Evolutionary conservation across 1,140 invertebrate species (phyloP), one percentile per base, ranked within the genome.

Genomic region (Cyrtorhinus lividipennis): DNA sequence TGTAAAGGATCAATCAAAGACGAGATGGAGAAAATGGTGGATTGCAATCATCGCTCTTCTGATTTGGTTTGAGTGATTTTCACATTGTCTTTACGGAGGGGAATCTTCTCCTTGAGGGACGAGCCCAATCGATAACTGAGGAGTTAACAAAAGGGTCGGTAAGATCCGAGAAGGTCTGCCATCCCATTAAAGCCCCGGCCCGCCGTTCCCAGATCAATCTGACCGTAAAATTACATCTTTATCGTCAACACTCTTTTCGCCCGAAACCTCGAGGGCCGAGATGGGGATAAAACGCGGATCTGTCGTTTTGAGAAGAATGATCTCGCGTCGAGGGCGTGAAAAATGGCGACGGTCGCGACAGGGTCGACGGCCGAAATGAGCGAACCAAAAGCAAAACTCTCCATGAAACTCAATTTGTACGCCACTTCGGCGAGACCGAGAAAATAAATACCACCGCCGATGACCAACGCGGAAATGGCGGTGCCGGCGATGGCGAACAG

Each of bases 351-450:
- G 0, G 93, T 97, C 13, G 95, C 95, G 5, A 99, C 95, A 2
- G 95, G 95, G 79, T 98, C 95, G 15, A 99, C 95, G 59, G 95
- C 95, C n/a, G 93, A 97, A 72, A 98, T 98, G 26, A 98, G 73
- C 1, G 94, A 97, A 2, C 95, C 95, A 80, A 98, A 98, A 0
- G 95, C 94, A 82, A 98, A 97, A 66, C 93, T 97, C 75, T 99
- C 94, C 1, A 95, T 87, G 73, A 98, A 93, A 74, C 83, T 89
- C 25, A 97, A 76, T 70, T 83, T 83, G 74, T 97, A 99, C 0
- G 93, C 94, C 44, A 90, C 86, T 70, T 89, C 80, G 5, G 88
- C 88, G 62, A 95, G 73, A 26, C 95, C 95, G 20, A 98, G 74
- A 5, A 98, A 76, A 74, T 98, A 99, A 64, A 98, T 85, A 13